Base-by-base conservation (phyloP, 1,140 invertebrate genomes). In the Dreissena rostriformis region DNA sequence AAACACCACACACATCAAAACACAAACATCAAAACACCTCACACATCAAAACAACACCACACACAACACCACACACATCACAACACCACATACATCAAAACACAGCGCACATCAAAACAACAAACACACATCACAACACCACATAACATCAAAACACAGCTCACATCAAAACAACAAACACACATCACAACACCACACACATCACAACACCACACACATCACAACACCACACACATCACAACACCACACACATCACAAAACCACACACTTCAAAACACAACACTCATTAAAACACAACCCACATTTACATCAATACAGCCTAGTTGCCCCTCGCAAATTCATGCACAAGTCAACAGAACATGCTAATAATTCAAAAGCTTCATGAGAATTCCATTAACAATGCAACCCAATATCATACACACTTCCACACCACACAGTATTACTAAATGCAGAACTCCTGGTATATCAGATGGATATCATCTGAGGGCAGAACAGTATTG, bases 241-340 rank as follows among this genome's bases (percentile, higher is more conserved):
- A 77, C 24, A 39, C 74, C 63, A 8, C 49, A 77, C 55, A 77
- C 55, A 77, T 39, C 49, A 55, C 2, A 39, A 39, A 2, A 39
- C 39, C 39, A 5, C 39, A 39, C 39, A 39, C 39, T 5, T 39
- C 39, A 39, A 2, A 39, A 39, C 39, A 39, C 39, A 2, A 39
- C 24, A 71, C 68, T 39, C 68, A 49, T n/a, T 15, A 77, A 11
- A 77, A 77, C 24, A 39, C 74, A 29, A 75, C 29, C 49, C 74
- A 76, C 55, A 26, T 24, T 29, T 2, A 74, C 49, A 74, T 26
- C 26, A 24, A 75, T n/a, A 26, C 14, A 26, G 52, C 67, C 57
- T 26, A 65, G 77, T 52, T 51, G 77, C 57, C 39, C 39, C 2
- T 39, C 39, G 8, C 8, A n/a, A n/a, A n/a, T n/a, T n/a, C n/a